phyloP scores from a whole-genome alignment of 2,797 vertebrate genomes.

The Tokudaia tokunoshimensis region DNA sequence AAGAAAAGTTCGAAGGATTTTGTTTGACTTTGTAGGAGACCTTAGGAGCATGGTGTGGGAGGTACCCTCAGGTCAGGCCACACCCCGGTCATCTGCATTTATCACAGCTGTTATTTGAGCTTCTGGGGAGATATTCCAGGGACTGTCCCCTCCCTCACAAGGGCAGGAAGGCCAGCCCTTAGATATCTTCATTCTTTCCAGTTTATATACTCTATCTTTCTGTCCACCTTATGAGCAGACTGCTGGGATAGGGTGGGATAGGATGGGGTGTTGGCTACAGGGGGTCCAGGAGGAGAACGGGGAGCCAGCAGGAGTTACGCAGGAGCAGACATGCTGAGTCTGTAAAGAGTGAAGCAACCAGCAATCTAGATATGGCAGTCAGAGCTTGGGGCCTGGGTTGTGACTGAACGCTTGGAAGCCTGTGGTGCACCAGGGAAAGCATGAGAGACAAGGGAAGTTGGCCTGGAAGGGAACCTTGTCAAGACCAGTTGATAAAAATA shows the following conservation, averaged over 20 bases:
- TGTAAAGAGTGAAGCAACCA: not conserved
- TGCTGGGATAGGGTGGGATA: not conserved
- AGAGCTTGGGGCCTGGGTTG: not conserved
- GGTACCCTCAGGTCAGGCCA: no score
- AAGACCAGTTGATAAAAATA: not conserved
- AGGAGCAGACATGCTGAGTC: accelerated
- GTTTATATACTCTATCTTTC: no score
- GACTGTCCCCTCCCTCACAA: not conserved
- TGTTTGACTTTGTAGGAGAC: not conserved
- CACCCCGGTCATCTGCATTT: not conserved
- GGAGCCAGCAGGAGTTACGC: accelerated
- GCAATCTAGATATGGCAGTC: accelerated
- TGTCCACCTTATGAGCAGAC: accelerated
- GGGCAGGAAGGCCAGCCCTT: not conserved
- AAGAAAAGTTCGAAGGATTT: not conserved
- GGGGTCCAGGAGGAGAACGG: not conserved
- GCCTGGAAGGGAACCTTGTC: not conserved
- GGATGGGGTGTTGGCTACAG: not conserved
- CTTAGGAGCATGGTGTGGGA: not conserved
- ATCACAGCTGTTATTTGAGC: not conserved
- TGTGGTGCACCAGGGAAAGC: not conserved
- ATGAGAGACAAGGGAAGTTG: accelerated
- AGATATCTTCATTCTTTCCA: not conserved
- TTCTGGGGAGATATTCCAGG: not conserved
- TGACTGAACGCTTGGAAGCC: not conserved